A percentile compares a stretch with the other conserved stretches of the same genome.
Evolutionary conservation across 2,797 vertebrate genomes (phyloP).

Genomic region (Pyrocephalus nanus): DNA sequence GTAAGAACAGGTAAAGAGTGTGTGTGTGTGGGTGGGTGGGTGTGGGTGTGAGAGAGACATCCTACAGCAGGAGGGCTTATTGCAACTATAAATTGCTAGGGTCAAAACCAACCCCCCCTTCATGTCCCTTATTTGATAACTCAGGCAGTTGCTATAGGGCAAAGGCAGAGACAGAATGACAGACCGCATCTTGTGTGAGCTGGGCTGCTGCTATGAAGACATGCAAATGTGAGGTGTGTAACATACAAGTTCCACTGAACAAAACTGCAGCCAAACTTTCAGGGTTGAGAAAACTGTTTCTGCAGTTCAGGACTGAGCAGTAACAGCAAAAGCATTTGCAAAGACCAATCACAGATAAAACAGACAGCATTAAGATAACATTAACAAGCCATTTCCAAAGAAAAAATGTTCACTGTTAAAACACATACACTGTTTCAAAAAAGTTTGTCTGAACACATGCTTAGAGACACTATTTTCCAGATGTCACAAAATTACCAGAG

Average conservation of each 20-base stretch:
- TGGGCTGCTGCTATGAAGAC: not conserved
- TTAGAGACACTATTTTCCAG: not conserved
- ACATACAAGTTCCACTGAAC: not conserved
- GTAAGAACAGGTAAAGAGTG: not conserved
- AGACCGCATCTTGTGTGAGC: not conserved
- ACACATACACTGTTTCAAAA: not conserved
- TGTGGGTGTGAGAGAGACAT: not conserved
- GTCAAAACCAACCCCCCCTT: not conserved
- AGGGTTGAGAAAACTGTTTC: not conserved
- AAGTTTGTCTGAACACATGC: not conserved
- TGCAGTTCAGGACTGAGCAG: not conserved
- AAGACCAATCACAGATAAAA: not conserved
- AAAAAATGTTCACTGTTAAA: not conserved
- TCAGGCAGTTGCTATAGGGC: not conserved
- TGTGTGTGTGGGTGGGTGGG: too few relatives aligned
- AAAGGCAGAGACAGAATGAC: not conserved
- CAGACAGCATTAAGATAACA: not conserved
- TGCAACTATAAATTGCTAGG: accelerated
- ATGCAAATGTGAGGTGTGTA: not conserved
- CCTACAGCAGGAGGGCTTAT: not conserved
- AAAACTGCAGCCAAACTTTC: not conserved
- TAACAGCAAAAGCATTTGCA: not conserved
- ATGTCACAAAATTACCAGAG: not conserved
- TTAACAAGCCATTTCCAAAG: not conserved
- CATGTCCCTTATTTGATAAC: not conserved